Evolutionary conservation across 2,888 invertebrate species (phyloP).

Genomic region (Eupsilia transversa): DNA sequence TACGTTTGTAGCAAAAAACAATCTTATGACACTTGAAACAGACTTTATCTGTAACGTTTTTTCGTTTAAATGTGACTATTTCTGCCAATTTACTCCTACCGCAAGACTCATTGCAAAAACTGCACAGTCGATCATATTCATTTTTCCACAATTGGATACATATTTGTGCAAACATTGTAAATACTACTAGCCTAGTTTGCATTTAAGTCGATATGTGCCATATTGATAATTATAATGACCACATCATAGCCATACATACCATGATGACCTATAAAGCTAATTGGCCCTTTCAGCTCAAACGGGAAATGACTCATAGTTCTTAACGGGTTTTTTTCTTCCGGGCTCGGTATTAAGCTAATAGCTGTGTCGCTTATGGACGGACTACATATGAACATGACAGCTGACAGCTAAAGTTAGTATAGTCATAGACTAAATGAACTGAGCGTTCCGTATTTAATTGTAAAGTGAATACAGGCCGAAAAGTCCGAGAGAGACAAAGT

Average conservation of each 20-base stretch:
- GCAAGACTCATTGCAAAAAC: no score
- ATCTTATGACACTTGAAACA: no score
- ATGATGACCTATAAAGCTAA: conserved; percentile 50
- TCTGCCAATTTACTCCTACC: no score
- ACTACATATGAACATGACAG: not conserved
- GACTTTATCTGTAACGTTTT: no score
- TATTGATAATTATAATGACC: conserved; percentile 26
- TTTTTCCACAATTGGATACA: not conserved
- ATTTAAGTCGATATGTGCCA: not conserved
- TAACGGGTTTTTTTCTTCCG: conserved; percentile 53
- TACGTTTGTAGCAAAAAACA: no score
- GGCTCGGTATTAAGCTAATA: conserved; percentile 17
- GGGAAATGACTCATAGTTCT: conserved; percentile 47
- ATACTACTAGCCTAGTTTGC: not conserved
- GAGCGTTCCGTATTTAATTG: no score
- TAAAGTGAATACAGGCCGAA: no score
- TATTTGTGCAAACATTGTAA: not conserved
- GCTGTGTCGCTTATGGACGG: not conserved
- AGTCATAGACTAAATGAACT: no score
- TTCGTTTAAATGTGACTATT: no score
- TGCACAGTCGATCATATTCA: not conserved
- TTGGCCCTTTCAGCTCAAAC: conserved; percentile 36
- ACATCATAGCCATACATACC: not conserved
- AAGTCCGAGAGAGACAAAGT: no score
- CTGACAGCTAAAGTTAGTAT: not conserved